Conservation (phyloP, 2,797 vertebrate genomes). For the Betta splendens region DNA sequence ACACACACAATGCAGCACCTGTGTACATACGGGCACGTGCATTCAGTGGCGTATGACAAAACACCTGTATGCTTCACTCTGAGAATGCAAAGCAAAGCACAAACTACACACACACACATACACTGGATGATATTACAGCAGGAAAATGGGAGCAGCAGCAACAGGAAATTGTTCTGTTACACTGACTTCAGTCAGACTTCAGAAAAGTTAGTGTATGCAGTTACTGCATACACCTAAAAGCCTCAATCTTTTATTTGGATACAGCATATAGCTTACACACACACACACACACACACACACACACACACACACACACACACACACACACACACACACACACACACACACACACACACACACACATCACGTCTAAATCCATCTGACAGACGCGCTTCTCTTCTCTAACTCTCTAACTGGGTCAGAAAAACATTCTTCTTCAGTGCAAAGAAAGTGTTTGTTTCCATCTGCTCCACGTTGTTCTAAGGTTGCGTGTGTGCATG, state of each 20-base stretch:
- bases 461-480: constrained; percentile 42
- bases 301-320: background rate
- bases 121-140: constrained; percentile 62
- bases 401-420: constrained; percentile 49
- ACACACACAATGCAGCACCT: constrained; percentile 43
- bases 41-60: background rate
- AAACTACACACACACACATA: constrained; percentile 11
- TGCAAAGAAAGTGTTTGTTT: constrained; percentile 47
- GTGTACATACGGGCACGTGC: background rate
- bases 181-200: constrained; percentile 25
- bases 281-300: constrained; percentile 8
- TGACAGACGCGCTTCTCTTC: constrained; percentile 39
- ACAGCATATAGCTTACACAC: constrained; percentile 28
- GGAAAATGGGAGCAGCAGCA: constrained; percentile 59
- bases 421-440: constrained; percentile 60
- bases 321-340: constrained; percentile 23
- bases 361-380: constrained; percentile 24
- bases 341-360: constrained; percentile 7
- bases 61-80: constrained; percentile 12
- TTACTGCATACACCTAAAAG: constrained; percentile 7
- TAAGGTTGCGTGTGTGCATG: constrained; percentile 3
- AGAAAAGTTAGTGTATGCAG: background rate
- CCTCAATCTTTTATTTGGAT: constrained; percentile 47
- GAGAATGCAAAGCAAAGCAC: constrained; percentile 2
- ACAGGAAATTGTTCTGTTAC: constrained; percentile 55